Evolutionary conservation across 2,113 vertebrate species (phyloP).

Genomic region (Plecotus auritus): DNA sequence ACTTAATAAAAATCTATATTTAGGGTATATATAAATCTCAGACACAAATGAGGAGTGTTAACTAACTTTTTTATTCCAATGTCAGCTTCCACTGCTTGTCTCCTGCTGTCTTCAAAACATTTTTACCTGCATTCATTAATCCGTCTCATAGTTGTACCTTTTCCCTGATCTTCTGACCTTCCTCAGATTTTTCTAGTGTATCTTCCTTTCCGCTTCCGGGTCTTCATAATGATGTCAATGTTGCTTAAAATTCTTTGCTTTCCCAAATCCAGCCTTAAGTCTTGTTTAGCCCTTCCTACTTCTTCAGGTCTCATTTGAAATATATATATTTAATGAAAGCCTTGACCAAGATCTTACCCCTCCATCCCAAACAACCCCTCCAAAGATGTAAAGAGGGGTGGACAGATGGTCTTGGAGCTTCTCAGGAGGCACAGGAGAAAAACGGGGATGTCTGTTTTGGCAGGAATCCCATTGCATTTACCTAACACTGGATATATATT

Average conservation of each 20-base stretch:
- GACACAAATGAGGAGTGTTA: neutral
- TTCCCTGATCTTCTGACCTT: conserved; percentile 13
- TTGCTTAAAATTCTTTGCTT: neutral
- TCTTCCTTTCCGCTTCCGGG: neutral
- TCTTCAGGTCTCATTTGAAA: neutral
- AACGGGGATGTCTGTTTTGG: neutral
- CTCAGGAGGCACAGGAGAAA: neutral
- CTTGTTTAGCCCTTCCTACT: neutral
- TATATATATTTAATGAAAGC: neutral
- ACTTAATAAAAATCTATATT: neutral
- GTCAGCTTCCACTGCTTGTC: conserved; percentile 70
- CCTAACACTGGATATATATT: neutral
- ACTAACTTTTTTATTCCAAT: conserved; percentile 77
- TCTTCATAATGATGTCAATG: neutral
- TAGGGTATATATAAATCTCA: neutral
- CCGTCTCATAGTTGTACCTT: conserved; percentile 91
- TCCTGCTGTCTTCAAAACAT: conserved; percentile 86
- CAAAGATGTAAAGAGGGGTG: neutral
- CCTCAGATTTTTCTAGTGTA: neutral
- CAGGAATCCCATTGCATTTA: neutral
- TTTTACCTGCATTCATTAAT: conserved; percentile 85
- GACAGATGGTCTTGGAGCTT: neutral
- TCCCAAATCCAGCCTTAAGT: neutral
- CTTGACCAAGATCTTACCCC: neutral
- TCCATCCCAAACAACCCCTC: neutral